Evolutionary conservation across 1,140 invertebrate species (phyloP), one percentile per base, ranked within the genome.

Genomic region (Hirudo medicinalis): DNA sequence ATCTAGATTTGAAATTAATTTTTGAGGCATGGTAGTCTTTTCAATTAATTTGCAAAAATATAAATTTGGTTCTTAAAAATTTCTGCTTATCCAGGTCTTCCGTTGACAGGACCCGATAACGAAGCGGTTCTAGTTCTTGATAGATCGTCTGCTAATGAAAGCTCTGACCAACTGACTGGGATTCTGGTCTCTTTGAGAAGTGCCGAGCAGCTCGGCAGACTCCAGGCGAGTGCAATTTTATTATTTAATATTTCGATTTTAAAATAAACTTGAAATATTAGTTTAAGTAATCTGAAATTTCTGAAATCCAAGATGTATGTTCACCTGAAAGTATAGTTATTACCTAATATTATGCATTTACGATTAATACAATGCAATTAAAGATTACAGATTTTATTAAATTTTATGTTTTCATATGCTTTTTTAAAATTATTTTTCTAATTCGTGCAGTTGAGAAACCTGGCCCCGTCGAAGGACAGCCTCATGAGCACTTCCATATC

Each of bases 111-210:
- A 63, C 22, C 57, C 0, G 57, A 63, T 32, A 32, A 32, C 8
- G 57, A 63, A 32, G 57, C 57, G 9, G 57, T 63, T 6, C 19
- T 63, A 15, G 57, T 63, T 22, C 29, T 63, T 22, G 57, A 63
- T 22, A 11, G 57, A 20, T 63, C 57, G 6, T 63, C 57, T 25
- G 19, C 57, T 6, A 63, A 63, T 32, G 57, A 63, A 32, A 63
- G 57, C 20, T 25, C 57, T 13, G 57, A 63, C 57, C 57, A 63
- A 32, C 20, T 63, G 57, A 63, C 57, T n/a, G 57, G 57, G 29
- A 63, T 63, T 32, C 19, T 63, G 22, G 57, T 63, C 57, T 63
- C 57, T 5, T 32, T 63, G 22, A 13, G 29, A 15, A 63, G 57
- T 13, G 57, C 57, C 1, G 57, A 63, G 15, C 57, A 63, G 29